Percentiles rank a stretch among this genome's conserved stretches.
Conservation (phyloP, 1,140 invertebrate species). For the Musca vetustissima region DNA sequence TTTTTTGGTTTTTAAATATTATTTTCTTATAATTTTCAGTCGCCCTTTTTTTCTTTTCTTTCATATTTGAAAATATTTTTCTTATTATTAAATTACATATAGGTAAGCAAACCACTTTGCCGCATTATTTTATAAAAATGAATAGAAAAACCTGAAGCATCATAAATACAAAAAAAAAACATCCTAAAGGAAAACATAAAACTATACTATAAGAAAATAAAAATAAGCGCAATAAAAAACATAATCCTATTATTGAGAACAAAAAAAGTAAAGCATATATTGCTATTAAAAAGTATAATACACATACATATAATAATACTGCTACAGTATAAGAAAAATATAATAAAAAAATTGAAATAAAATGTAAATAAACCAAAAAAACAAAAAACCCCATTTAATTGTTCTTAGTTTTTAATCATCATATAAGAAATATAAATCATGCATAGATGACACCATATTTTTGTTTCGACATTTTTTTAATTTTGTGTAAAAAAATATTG, state of each 20-base stretch:
- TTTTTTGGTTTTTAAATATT: background rate
- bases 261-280: background rate
- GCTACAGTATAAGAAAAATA: constrained; percentile 1
- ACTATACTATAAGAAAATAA: background rate
- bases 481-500: constrained; percentile 4
- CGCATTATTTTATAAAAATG: constrained; percentile 11
- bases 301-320: background rate
- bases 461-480: background rate
- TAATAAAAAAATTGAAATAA: too few relatives aligned
- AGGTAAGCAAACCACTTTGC: constrained; percentile 16
- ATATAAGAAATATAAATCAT: too few relatives aligned
- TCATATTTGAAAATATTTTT: background rate
- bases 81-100: background rate
- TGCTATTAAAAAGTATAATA: background rate
- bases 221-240: background rate
- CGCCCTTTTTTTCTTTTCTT: background rate
- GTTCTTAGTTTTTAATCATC: too few relatives aligned
- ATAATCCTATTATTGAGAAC: background rate
- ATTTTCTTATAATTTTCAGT: background rate
- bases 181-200: background rate
- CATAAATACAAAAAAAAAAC: background rate
- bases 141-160: constrained; percentile 2
- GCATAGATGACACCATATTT: background rate
- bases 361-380: background rate
- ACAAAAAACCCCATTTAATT: too few relatives aligned